Conservation (phyloP, 2,797 vertebrate species). For the Anguilla obscura region DNA sequence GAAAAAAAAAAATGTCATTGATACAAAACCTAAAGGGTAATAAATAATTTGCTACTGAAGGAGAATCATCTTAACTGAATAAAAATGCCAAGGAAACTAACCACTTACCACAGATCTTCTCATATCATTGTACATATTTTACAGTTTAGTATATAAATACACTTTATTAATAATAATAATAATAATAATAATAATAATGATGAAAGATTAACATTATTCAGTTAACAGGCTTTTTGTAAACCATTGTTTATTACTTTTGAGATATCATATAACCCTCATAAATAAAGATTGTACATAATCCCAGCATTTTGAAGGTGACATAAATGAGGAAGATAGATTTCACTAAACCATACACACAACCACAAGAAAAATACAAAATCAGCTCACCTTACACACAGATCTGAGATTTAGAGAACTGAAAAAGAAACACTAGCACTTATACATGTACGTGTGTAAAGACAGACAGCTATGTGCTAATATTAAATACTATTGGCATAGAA, state of each 20-base stretch:
- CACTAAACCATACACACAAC: slow-evolving; percentile 45
- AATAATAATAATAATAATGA: slow-evolving; percentile 58
- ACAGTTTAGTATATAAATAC: slow-evolving; percentile 55
- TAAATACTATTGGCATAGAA: slow-evolving; percentile 45
- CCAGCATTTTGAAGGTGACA: slow-evolving; percentile 37
- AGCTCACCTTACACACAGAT: slow-evolving; percentile 45
- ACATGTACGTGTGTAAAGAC: slow-evolving; percentile 43
- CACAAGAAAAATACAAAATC: slow-evolving; percentile 45
- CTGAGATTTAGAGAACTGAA: slow-evolving; percentile 41
- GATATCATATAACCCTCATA: slow-evolving; percentile 22
- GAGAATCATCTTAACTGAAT: slow-evolving; percentile 46
- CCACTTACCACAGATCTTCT: slow-evolving; percentile 46
- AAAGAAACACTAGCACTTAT: slow-evolving; percentile 35
- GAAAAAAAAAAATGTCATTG: slow-evolving; percentile 49
- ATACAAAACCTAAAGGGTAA: slow-evolving; percentile 67
- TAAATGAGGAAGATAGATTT: slow-evolving; percentile 39
- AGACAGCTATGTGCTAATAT: slow-evolving; percentile 42
- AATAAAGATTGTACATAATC: slow-evolving; percentile 39
- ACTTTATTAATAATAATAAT: slow-evolving; percentile 53
- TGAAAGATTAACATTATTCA: slow-evolving; percentile 46
- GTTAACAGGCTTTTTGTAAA: slow-evolving; percentile 47
- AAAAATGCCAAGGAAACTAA: slow-evolving; percentile 60
- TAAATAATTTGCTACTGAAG: slow-evolving; percentile 61
- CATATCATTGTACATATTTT: slow-evolving; percentile 54
- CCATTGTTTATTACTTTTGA: slow-evolving; percentile 29